Percentiles rank a stretch among this genome's conserved stretches.
Evolutionary conservation across 1,140 invertebrate species (phyloP).

Genomic region (Microplitis demolitor): DNA sequence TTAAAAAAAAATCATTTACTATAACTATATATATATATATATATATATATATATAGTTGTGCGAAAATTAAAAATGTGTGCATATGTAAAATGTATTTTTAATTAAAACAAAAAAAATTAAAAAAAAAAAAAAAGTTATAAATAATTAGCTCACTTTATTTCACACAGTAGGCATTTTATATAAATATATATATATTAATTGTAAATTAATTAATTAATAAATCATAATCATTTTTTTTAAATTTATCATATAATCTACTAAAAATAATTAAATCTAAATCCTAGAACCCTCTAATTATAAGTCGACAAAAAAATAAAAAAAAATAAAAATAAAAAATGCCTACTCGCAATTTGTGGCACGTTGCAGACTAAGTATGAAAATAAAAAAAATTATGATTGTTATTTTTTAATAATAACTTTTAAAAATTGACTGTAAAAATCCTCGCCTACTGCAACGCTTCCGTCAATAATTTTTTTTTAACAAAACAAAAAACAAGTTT

Average conservation of each 20-base stretch:
- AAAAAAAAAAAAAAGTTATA: neutral
- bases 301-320: neutral
- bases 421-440: neutral
- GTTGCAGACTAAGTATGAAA: neutral
- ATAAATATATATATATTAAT: too few species aligned
- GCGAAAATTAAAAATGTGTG: too few species aligned
- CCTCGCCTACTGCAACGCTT: slow-evolving; percentile 15
- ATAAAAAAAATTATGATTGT: neutral
- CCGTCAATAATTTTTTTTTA: slow-evolving; percentile 1
- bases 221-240: too few species aligned
- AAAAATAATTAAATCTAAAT: neutral
- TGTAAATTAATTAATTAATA: too few species aligned
- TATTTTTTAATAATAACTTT: neutral
- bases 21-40: too few species aligned
- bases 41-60: too few species aligned
- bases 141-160: neutral
- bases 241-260: neutral
- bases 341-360: neutral
- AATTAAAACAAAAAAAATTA: too few species aligned
- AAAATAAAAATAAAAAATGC: neutral
- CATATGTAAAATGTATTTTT: too few species aligned
- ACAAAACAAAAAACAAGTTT: neutral
- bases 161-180: slow-evolving; percentile 2
- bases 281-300: neutral
- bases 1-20: neutral